phyloP scores from a whole-genome alignment of 2,113 vertebrate species.

The Coptodon bakossiorum region DNA sequence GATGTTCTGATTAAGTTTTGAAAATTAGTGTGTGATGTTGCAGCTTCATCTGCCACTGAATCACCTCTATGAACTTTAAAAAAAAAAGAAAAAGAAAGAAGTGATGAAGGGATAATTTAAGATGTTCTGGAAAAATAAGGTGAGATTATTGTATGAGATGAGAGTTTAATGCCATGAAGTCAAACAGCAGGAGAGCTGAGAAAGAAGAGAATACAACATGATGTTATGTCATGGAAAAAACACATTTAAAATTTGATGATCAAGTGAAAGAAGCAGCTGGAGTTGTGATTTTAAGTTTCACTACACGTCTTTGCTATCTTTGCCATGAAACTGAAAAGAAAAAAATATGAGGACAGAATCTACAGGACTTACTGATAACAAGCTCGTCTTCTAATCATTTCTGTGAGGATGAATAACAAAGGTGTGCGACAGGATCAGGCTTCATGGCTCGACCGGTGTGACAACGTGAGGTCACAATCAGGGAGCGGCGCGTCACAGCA shows the following conservation, averaged over 20 bases:
- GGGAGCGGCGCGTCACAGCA: not conserved
- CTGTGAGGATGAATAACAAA: not conserved
- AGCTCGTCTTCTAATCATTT: not conserved
- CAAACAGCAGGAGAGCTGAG: not conserved
- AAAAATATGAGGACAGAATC: not conserved
- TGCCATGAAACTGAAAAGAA: not conserved
- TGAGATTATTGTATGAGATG: not conserved
- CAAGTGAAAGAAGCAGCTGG: not conserved
- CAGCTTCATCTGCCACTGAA: not conserved
- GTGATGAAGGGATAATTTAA: not conserved
- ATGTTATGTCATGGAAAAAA: not conserved
- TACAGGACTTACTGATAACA: not conserved
- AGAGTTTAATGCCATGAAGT: not conserved
- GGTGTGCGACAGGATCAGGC: not conserved
- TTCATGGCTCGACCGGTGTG: not conserved
- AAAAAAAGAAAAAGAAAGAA: not conserved
- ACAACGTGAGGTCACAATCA: not conserved
- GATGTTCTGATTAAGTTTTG: not conserved
- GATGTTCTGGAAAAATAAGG: not conserved
- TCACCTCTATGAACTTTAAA: not conserved
- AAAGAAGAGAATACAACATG: not conserved
- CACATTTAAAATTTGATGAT: not conserved
- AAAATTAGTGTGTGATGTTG: not conserved
- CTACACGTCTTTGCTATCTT: not conserved
- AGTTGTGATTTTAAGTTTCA: not conserved